These are phyloP conservation scores for Delphinus delphis DNA, from an alignment of 2,113 vertebrate species.

Conservation along the genomic window DNA sequence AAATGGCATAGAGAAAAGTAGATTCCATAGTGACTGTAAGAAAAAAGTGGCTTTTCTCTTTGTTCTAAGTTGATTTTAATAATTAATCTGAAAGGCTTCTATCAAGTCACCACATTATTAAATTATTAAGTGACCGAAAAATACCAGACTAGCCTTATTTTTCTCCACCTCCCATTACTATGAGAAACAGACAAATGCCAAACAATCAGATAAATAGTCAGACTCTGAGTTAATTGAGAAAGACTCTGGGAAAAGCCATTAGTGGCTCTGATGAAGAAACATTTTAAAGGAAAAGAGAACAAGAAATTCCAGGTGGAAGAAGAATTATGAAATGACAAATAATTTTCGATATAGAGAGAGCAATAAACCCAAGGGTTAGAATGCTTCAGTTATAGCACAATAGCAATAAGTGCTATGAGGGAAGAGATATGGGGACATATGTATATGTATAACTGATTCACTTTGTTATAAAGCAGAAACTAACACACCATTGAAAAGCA, in stretches of 20 bases:
- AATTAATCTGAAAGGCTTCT: constrained; percentile 20
- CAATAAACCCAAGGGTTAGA: neutral
- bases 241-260: neutral
- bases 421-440: too few species aligned
- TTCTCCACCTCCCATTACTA: neutral
- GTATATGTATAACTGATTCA: neutral
- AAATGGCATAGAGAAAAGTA: neutral
- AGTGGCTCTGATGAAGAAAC: neutral
- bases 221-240: neutral
- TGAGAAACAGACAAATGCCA: neutral
- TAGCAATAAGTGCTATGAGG: too few species aligned
- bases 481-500: neutral
- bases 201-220: neutral
- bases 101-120: constrained; percentile 10
- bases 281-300: neutral
- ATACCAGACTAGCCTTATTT: neutral
- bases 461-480: neutral
- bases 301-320: neutral
- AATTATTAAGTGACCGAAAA: constrained; percentile 40
- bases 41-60: constrained; percentile 1
- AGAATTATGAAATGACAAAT: neutral
- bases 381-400: neutral
- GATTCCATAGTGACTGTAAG: constrained; percentile 1
- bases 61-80: constrained; percentile 37
- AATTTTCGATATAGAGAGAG: neutral